phyloP scores from a whole-genome alignment of 1,140 invertebrate species.

The Drosophila nigrodunni region DNA sequence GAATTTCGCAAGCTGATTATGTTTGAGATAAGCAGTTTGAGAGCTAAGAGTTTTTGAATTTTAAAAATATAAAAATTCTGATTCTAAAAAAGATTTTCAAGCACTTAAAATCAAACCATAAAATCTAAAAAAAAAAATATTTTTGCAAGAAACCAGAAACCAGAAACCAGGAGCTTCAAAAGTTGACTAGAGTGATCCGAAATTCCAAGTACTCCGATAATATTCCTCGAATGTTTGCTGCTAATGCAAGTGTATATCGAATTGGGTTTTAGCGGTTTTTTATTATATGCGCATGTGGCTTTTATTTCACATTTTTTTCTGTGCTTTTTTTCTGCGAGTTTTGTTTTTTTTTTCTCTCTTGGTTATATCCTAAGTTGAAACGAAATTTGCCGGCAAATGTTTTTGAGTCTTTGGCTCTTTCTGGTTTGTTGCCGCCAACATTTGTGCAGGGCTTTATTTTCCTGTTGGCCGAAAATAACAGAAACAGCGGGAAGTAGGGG shows the following conservation, averaged over 20 bases:
- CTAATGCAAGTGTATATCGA: conserved; percentile 27
- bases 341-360: conserved; percentile 17
- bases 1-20: too few species aligned
- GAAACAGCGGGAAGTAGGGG: neutral
- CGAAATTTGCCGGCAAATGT: conserved; percentile 39
- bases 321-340: neutral
- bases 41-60: too few species aligned
- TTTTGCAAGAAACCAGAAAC: too few species aligned
- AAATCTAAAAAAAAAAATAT: neutral
- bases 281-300: neutral
- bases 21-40: too few species aligned
- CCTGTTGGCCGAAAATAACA: conserved; percentile 43
- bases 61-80: too few species aligned
- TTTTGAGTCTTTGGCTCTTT: conserved; percentile 43
- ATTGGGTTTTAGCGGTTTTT: conserved; percentile 7
- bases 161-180: too few species aligned
- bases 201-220: neutral
- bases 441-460: conserved; percentile 70
- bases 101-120: too few species aligned
- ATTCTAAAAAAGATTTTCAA: too few species aligned
- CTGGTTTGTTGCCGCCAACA: conserved; percentile 43
- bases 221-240: neutral
- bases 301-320: neutral
- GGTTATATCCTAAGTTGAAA: conserved; percentile 39
- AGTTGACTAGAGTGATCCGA: neutral